These are phyloP conservation scores for Apodemia hepburni DNA, from an alignment of 2,888 invertebrate species.

Conservation along the genomic window DNA sequence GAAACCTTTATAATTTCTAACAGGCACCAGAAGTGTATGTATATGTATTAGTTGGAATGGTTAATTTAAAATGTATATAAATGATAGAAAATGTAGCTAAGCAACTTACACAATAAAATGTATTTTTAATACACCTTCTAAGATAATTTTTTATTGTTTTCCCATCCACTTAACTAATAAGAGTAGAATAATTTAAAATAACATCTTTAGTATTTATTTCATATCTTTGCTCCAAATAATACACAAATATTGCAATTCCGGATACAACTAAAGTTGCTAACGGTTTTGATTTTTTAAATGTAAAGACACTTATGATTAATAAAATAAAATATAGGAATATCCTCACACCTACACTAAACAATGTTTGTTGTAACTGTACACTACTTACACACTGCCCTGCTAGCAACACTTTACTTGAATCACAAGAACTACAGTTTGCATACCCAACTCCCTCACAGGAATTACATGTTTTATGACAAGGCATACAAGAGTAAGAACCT, in stretches of 20 bases:
- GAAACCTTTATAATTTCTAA: background rate
- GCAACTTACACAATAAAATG: constrained; percentile 77
- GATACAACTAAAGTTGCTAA: constrained; percentile 45
- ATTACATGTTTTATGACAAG: constrained; percentile 90
- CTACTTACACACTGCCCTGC: constrained; percentile 54
- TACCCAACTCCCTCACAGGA: constrained; percentile 92
- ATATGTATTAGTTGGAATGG: constrained; percentile 42
- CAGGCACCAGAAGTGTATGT: constrained; percentile 12
- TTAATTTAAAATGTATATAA: constrained; percentile 74
- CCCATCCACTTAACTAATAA: constrained; percentile 1
- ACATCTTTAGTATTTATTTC: constrained; percentile 28
- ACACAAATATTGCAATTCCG: constrained; percentile 48
- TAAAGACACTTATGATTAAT: constrained; percentile 43
- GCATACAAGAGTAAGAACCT: constrained; percentile 88
- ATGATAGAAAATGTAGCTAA: constrained; percentile 72
- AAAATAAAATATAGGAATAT: constrained; percentile 45
- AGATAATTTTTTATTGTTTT: constrained; percentile 38
- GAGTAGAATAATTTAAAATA: constrained; percentile 22
- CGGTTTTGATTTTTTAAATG: constrained; percentile 41
- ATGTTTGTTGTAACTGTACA: constrained; percentile 40
- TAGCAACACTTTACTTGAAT: constrained; percentile 50
- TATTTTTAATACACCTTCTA: constrained; percentile 77
- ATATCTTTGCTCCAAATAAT: constrained; percentile 44
- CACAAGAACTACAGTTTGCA: constrained; percentile 91
- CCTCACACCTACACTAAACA: constrained; percentile 38